Base-by-base conservation (phyloP, 1,140 invertebrate genomes). In the Drosophila nasuta region DNA sequence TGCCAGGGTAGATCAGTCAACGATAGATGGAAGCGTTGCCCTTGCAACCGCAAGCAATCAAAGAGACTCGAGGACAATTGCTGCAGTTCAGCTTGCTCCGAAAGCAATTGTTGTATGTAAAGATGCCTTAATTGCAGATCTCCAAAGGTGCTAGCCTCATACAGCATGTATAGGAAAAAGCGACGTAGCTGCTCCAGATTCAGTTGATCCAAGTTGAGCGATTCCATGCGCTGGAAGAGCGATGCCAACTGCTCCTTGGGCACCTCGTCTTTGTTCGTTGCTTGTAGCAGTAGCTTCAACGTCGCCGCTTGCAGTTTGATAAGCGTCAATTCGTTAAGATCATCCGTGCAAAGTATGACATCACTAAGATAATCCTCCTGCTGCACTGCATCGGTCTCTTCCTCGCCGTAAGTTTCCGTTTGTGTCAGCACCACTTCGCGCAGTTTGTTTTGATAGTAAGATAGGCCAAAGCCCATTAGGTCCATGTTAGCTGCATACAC, bases 381-480 rank as follows among this genome's bases (percentile, higher is more conserved):
- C 20, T 51, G 3, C 3, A 45, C 3, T 28, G 7, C 45, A 20
- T 25, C 35, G 5, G 15, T 4, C 54, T 57, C 15, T 6, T 46
- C 28, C 5, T 63, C 60, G 2, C 7, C 28, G 7, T 62, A 86
- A 0, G 5, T 1, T 5, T 71, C 77, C 0, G 78, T 80, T 28
- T 90, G 65, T 0, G 63, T 56, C 3, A 91, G 48, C 5, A 92
- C 86, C 52, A 89, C 77, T 25, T 92, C 91, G n/a, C 81, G 77
- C 20, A 93, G 58, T 35, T 93, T 91, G 45, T 92, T 91, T 48
- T 91, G 90, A 69, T 93, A 93, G 41, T 81, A 92, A 0, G 72
- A 66, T 57, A 93, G 46, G 3, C 92, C 92, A 56, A 75, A 92
- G 10, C 92, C 92, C 79, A 93, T 70, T n/a, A 92, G 43, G 71